Conservation (phyloP, 2,797 vertebrate genomes). For the Molossus molossus region DNA sequence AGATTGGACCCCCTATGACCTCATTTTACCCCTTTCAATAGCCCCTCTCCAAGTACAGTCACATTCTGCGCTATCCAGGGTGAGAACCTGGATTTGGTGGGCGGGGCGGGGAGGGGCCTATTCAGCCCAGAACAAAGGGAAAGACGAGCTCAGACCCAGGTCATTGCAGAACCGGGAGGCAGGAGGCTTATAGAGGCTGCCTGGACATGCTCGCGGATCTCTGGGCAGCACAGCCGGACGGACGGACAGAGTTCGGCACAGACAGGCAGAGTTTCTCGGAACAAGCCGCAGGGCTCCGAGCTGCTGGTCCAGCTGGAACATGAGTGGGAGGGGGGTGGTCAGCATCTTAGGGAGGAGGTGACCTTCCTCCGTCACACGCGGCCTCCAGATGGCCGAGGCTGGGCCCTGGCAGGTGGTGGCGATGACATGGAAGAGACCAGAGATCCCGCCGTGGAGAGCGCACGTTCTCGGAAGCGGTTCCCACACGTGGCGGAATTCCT, state of each 20-base stretch:
- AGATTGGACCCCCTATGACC: not conserved
- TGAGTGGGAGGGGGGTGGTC: rapidly evolving
- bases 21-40: not conserved
- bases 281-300: rapidly evolving
- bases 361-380: rapidly evolving
- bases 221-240: not conserved
- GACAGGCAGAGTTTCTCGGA: not conserved
- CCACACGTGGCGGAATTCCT: not conserved
- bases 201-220: not conserved
- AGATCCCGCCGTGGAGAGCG: not conserved
- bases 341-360: not conserved
- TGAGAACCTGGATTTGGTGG: not conserved
- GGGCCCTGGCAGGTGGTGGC: not conserved
- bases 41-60: not conserved
- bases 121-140: not conserved
- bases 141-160: not conserved
- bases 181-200: rapidly evolving
- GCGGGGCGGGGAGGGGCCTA: not conserved
- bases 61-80: not conserved
- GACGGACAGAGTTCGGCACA: too few species aligned
- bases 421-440: too few species aligned
- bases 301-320: not conserved
- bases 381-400: not conserved
- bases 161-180: rapidly evolving
- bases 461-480: not conserved